Evolutionary conservation across 2,797 vertebrate species (phyloP), one percentile per base, ranked within the genome.

Genomic region (Galago senegalensis): DNA sequence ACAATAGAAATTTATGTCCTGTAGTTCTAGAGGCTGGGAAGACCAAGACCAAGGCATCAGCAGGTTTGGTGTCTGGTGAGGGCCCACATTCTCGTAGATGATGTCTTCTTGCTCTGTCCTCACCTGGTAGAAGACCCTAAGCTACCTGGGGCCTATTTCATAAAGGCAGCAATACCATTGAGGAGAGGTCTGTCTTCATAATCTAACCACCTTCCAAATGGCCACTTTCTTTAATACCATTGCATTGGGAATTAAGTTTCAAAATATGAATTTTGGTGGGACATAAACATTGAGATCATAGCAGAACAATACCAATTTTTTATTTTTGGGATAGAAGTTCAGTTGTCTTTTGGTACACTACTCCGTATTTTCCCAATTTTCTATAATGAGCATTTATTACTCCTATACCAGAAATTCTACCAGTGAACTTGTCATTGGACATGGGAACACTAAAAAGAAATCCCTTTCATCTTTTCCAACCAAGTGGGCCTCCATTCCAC

Each of bases 321-420:
- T 11, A 76, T 70, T 93, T 93, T 49, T 3, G 13, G 53, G 40
- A 76, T 84, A 46, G 40, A 81, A 95, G 76, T 53, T 79, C 40
- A 58, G 31, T 65, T 88, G 23, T 87, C 43, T 61, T 73, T 95
- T 87, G 83, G 10, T 90, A 70, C 11, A 34, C 5, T 92, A 65
- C 25, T 88, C 29, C 65, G 10, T 75, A 69, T 87, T 94, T 89
- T 79, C 43, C 83, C 76, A 16, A 46, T 94, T 81, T 83, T 89
- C 25, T 61, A 2, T 63, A 70, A 65, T 58, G 72, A 76, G 31
- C 7, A 29, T 29, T 84, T 94, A 18, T 75, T 37, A 56, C 4
- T 85, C 29, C 67, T 76, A 73, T 58, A 69, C 40, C 40, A 88
- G 43, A 90, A 93, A 85, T 83, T 25, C 14, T 80, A 73, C 29